Percentiles rank a stretch among this genome's conserved stretches.
Conservation (phyloP, 2,888 invertebrate species). For the Gortyna flavago region DNA sequence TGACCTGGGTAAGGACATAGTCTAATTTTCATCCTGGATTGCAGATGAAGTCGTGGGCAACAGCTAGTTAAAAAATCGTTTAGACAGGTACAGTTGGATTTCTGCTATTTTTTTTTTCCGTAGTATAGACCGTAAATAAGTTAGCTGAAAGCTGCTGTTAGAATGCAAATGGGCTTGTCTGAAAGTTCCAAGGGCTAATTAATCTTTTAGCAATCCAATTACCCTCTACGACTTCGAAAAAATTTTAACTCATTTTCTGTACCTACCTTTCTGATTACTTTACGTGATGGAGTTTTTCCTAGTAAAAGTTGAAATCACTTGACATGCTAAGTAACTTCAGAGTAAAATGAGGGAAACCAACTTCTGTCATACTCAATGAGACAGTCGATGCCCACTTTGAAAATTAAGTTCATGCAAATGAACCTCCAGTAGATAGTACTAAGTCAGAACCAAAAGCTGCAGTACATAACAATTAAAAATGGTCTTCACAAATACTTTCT, state of each 20-base stretch:
- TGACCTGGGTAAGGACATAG: neutral
- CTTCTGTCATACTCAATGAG: constrained; percentile 36
- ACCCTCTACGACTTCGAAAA: neutral
- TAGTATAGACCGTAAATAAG: neutral
- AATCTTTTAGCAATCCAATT: neutral
- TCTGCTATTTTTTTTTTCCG: neutral
- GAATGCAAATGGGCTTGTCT: constrained; percentile 18
- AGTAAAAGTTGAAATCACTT: constrained; percentile 24
- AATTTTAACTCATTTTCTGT: neutral
- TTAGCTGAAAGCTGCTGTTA: neutral
- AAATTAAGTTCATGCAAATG: constrained; percentile 62
- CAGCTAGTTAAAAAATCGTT: too few relatives aligned
- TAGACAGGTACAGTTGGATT: neutral
- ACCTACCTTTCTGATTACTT: neutral
- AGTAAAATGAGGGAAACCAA: constrained; percentile 48
- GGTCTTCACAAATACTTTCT: constrained; percentile 78
- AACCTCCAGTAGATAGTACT: constrained; percentile 8
- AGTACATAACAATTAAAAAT: constrained; percentile 76
- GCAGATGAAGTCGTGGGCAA: too few relatives aligned
- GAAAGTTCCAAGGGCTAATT: neutral
- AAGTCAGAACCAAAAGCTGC: constrained; percentile 54
- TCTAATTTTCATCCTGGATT: neutral
- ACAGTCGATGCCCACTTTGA: constrained; percentile 26
- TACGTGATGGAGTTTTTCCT: neutral
- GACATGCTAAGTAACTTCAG: constrained; percentile 41